Conservation (phyloP, 92 coral and sea anemone species). For the Pocillopora grandis region DNA sequence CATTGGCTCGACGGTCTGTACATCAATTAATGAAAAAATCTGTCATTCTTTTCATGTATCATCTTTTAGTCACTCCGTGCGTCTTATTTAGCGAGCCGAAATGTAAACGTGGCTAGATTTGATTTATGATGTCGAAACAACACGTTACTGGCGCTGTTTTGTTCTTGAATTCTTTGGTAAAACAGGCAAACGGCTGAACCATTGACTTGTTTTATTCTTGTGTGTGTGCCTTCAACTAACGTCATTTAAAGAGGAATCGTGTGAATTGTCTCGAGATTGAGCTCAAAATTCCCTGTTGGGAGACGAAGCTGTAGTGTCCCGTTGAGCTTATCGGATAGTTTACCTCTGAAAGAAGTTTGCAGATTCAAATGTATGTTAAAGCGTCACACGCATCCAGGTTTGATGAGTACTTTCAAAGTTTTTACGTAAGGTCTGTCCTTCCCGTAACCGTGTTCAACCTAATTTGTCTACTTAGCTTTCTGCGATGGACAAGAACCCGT, state of each 20-base stretch:
- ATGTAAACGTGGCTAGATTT: too few relatives aligned
- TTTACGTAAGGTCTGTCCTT: not conserved
- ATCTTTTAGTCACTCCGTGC: not conserved
- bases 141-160: too few relatives aligned
- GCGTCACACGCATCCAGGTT: not conserved
- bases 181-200: too few relatives aligned
- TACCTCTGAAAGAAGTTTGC: not conserved
- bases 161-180: too few relatives aligned
- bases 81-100: not conserved
- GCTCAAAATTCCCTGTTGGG: too few relatives aligned
- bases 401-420: not conserved
- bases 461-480: conserved; percentile 52
- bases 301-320: too few relatives aligned
- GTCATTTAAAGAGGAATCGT: too few relatives aligned
- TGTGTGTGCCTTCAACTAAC: too few relatives aligned
- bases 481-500: conserved; percentile 86
- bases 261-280: too few relatives aligned
- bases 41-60: not conserved
- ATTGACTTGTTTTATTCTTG: too few relatives aligned
- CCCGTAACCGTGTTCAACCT: not conserved
- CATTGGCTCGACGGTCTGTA: conserved; percentile 85
- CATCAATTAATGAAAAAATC: not conserved
- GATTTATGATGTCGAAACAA: too few relatives aligned
- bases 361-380: not conserved
- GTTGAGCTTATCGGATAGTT: too few relatives aligned